Base-by-base conservation (phyloP, 2,797 vertebrate species). In the Gadopsis bispinosus region DNA sequence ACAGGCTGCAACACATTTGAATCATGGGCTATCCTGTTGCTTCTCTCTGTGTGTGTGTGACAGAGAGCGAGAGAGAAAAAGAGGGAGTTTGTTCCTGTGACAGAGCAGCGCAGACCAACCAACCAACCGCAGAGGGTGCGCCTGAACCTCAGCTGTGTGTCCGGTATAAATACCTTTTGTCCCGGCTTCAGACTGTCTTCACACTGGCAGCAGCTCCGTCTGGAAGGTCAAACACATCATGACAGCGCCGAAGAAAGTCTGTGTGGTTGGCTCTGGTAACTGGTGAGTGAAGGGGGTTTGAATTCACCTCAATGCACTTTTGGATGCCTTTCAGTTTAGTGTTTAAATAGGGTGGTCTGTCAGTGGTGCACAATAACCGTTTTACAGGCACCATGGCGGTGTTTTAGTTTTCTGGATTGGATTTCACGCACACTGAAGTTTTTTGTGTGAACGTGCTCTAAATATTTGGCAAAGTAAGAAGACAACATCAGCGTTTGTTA, bases 181-280 rank as follows among this genome's bases (percentile, higher is more conserved):
- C 80, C 71, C 17, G 35, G 19, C 26, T 39, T 60, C 31, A 37
- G 71, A 6, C 2, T 0, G 75, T 87, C 77, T 77, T 64, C 59
- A 7, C 84, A 63, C 76, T 77, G 3, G 85, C 81, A 74, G 84
- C 85, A 73, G 80, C 74, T 70, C 65, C 31, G 31, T 62, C 84
- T 72, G 79, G 75, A 51, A 77, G 76, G 61, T 83, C 84, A 53
- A 66, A 68, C 69, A 67, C 81, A 81, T 1, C 43, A 95, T 95
- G 95, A 92, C 93, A 89, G 90, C 91, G 1, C 88, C 86, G 2
- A 96, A 94, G 93, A 98, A 95, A 90, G 90, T 97, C 77, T 99
- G 98, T 91, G 86, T 99, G 88, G 91, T 99, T 69, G 98, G 98
- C 90, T 99, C 98, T 1, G 98, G 98, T 77, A 99, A 99, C 95